Conservation (phyloP, 2,888 invertebrate genomes). For the Nephrotoma flavescens region DNA sequence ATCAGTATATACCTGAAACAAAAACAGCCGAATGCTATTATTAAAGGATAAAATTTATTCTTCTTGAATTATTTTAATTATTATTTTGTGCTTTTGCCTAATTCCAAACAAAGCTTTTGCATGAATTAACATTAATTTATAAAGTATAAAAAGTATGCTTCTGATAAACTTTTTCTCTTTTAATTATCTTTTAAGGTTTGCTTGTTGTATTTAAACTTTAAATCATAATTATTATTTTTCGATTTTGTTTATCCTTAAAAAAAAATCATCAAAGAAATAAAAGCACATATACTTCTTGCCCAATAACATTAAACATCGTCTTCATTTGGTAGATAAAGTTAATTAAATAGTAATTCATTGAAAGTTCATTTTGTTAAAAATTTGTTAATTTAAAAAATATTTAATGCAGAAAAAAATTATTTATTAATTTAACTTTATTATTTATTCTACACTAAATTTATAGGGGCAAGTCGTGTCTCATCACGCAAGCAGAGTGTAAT, state of each 20-base stretch:
- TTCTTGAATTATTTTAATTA: not conserved
- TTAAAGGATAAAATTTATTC: not conserved
- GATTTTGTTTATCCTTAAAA: not conserved
- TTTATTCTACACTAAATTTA: not conserved
- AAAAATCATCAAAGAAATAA: not conserved
- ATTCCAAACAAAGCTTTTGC: not conserved
- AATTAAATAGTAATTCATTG: not conserved
- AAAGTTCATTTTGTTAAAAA: slow-evolving; percentile 3
- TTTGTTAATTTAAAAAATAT: slow-evolving; percentile 1
- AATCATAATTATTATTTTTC: not conserved
- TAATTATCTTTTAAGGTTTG: not conserved
- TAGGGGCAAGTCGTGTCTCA: slow-evolving; percentile 29
- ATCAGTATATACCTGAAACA: too few relatives aligned
- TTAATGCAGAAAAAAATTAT: not conserved
- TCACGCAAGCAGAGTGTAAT: slow-evolving; percentile 42
- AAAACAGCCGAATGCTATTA: not conserved
- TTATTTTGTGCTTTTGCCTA: not conserved
- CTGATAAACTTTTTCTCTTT: not conserved
- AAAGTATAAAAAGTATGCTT: not conserved
- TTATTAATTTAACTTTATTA: not conserved
- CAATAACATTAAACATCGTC: not conserved
- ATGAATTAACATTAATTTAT: not conserved
- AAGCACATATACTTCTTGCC: not conserved
- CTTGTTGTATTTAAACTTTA: not conserved
- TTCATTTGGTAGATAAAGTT: not conserved